Evolutionary conservation across 1,140 invertebrate genomes (phyloP), one percentile per base, ranked within the genome.

Genomic region (Papilio helenus): DNA sequence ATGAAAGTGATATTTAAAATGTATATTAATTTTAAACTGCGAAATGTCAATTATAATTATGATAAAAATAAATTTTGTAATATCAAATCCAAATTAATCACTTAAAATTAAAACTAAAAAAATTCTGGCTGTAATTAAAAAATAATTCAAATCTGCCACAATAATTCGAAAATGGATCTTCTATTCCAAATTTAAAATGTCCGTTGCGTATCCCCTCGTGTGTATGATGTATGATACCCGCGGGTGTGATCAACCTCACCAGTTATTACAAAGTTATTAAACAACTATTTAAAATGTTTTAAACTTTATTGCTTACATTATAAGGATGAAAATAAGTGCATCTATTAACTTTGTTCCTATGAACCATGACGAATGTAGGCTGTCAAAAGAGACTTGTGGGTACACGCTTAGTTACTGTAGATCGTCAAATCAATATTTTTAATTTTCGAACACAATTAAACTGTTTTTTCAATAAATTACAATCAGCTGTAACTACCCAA

Each of bases 111-210:
- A n/a, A 55, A n/a, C 5, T 18, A 51, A 51, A n/a, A 18, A 18
- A n/a, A 51, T n/a, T 4, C 61, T 34, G 26, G 61, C 26, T 16
- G 26, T 34, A 68, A 68, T 68, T 68, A 68, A 68, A 68, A 68
- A 68, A 18, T 29, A 29, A 29, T 29, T 68, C 26, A 18, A 68
- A 68, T 34, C 61, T 29, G 61, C 26, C 14, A 68, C 26, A 68
- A 39, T 4, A 34, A 29, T 65, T 65, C 61, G 61, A 65, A 68
- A 68, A 68, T 68, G 61, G 61, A 68, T 68, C 61, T 68, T 29
- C 26, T 29, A 29, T 68, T 68, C 61, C 61, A 68, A 68, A 68
- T 68, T 68, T 68, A 68, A 68, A 68, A 68, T 68, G 61, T 68
- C 61, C 61, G 61, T 23, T 7, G 26, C 61, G 20, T 61, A 68